Percentiles rank a stretch among this genome's conserved stretches.
These are phyloP conservation scores for Drosophila oshimai DNA, from an alignment of 1,140 invertebrate genomes.

Conservation along the genomic window DNA sequence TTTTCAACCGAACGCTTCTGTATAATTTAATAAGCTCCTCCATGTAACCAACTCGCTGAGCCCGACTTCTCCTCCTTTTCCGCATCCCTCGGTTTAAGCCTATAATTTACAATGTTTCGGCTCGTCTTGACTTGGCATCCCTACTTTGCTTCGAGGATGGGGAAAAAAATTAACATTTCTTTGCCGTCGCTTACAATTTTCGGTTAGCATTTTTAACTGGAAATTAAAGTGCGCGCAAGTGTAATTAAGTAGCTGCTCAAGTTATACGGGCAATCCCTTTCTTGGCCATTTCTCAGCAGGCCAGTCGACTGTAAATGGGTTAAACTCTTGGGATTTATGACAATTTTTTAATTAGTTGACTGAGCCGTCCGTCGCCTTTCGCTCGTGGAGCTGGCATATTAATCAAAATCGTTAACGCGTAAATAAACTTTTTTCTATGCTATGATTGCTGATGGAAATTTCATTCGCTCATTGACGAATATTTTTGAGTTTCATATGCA, in stretches of 20 bases:
- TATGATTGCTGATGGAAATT: slow-evolving; percentile 9
- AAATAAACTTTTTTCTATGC: slow-evolving; percentile 23
- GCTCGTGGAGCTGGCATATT: slow-evolving; percentile 2
- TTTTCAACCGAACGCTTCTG: slow-evolving; percentile 6
- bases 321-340: slow-evolving; percentile 71
- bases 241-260: slow-evolving; percentile 75
- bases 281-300: slow-evolving; percentile 57
- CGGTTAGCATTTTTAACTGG: slow-evolving; percentile 45
- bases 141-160: background rate
- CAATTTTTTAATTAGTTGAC: slow-evolving; percentile 73
- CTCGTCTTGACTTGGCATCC: slow-evolving; percentile 62
- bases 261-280: slow-evolving; percentile 37
- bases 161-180: slow-evolving; percentile 65
- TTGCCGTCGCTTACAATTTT: slow-evolving; percentile 18
- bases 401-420: slow-evolving; percentile 46
- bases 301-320: slow-evolving; percentile 67
- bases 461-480: background rate
- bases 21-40: slow-evolving; percentile 70
- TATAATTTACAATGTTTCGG: slow-evolving; percentile 79
- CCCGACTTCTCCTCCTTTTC: slow-evolving; percentile 4
- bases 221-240: slow-evolving; percentile 80
- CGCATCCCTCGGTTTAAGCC: slow-evolving; percentile 50
- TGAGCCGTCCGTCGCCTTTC: background rate
- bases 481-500: slow-evolving; percentile 5
- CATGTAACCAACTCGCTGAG: slow-evolving; percentile 37